A percentile compares a stretch with the other conserved stretches of the same genome.
Evolutionary conservation across 2,113 vertebrate species (phyloP).

Genomic region (Trichechus manatus): DNA sequence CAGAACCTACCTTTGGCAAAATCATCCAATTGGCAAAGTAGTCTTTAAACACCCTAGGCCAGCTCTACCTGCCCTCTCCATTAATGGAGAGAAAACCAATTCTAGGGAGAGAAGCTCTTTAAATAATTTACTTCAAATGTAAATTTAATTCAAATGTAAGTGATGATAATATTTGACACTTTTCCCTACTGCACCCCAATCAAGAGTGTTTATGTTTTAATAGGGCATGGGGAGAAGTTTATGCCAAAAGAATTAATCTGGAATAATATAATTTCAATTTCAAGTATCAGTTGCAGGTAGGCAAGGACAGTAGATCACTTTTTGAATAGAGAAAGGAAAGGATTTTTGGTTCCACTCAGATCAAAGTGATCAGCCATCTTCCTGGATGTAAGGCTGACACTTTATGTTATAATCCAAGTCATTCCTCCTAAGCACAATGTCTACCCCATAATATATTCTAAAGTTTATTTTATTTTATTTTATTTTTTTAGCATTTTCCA

Average conservation of each 20-base stretch:
- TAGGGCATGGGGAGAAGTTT: neutral
- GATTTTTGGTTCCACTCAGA: neutral
- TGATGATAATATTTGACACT: neutral
- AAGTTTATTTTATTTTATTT: neutral
- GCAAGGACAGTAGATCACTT: neutral
- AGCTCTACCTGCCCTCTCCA: neutral
- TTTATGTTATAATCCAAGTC: constrained; percentile 21
- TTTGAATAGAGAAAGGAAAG: neutral
- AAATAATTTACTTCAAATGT: constrained; percentile 42
- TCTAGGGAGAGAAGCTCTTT: neutral
- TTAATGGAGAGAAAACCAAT: constrained; percentile 34
- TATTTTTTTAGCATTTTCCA: neutral
- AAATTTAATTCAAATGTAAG: constrained; percentile 43
- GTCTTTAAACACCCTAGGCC: neutral
- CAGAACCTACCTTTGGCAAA: constrained; percentile 18
- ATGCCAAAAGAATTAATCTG: constrained; percentile 12
- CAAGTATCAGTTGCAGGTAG: neutral
- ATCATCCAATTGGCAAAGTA: neutral
- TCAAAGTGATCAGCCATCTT: constrained; percentile 32
- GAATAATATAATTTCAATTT: constrained; percentile 27
- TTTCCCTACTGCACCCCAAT: neutral
- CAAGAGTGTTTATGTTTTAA: constrained; percentile 7
- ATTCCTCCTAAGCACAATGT: constrained; percentile 41
- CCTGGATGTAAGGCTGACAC: neutral
- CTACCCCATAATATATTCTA: neutral